These are phyloP conservation scores for Drosophila ananassae DNA, from an alignment of 1,140 invertebrate species.

Conservation along the genomic window DNA sequence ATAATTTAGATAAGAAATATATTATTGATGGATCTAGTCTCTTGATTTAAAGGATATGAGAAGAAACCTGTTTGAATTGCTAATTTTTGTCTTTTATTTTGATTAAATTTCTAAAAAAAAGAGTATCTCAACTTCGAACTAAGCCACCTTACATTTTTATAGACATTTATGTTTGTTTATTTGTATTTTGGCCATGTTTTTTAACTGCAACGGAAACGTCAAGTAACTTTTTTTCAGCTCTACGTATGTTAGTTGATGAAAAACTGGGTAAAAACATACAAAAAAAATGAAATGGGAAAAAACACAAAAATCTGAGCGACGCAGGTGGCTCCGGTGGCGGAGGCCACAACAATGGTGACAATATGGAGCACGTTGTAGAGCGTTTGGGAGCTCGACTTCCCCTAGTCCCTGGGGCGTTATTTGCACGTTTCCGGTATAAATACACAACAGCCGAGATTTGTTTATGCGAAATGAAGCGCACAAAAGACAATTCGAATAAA, in stretches of 20 bases:
- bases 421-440: slow-evolving; percentile 81
- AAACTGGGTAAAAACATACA: slow-evolving; percentile 32
- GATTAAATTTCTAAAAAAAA: neutral
- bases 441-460: slow-evolving; percentile 79
- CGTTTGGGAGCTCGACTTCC: slow-evolving; percentile 59
- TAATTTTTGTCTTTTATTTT: too few relatives aligned
- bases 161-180: slow-evolving; percentile 47
- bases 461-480: slow-evolving; percentile 81
- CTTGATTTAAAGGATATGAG: too few relatives aligned
- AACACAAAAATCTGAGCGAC: slow-evolving; percentile 61
- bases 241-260: slow-evolving; percentile 77
- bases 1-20: too few relatives aligned
- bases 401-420: slow-evolving; percentile 79
- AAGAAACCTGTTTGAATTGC: too few relatives aligned
- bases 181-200: slow-evolving; percentile 79
- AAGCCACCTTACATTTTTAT: neutral
- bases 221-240: slow-evolving; percentile 72
- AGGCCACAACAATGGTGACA: slow-evolving; percentile 62
- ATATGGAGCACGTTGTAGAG: slow-evolving; percentile 42
- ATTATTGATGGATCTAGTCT: too few relatives aligned
- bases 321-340: slow-evolving; percentile 54
- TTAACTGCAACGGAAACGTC: slow-evolving; percentile 80
- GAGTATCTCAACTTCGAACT: slow-evolving; percentile 25
- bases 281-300: slow-evolving; percentile 13
- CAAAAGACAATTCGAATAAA: slow-evolving; percentile 81